These are phyloP conservation scores for Anoplopoma fimbria DNA, from an alignment of 2,113 vertebrate genomes.

Conservation along the genomic window DNA sequence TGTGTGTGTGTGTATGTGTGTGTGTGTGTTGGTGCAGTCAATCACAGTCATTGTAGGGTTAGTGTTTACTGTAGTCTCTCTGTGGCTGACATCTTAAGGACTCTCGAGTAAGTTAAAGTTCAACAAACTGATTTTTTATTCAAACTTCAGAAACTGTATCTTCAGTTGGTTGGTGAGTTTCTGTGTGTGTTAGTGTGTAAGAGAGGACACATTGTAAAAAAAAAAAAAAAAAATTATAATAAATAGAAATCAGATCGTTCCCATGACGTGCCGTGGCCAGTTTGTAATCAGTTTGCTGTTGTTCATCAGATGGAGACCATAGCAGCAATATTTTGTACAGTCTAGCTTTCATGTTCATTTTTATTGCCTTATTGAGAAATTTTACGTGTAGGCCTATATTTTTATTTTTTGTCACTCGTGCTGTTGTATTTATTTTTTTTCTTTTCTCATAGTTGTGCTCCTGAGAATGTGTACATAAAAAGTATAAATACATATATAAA, in stretches of 20 bases:
- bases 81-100: constrained; percentile 56
- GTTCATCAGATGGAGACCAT: constrained; percentile 74
- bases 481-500: constrained; percentile 86
- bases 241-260: constrained; percentile 52
- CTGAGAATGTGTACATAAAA: constrained; percentile 84
- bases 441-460: constrained; percentile 77
- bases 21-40: constrained; percentile 62
- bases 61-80: constrained; percentile 70
- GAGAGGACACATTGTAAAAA: constrained; percentile 49
- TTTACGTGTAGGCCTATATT: constrained; percentile 61
- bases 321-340: constrained; percentile 84
- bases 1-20: constrained; percentile 28
- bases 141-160: constrained; percentile 42
- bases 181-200: constrained; percentile 57
- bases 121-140: constrained; percentile 20
- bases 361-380: constrained; percentile 82
- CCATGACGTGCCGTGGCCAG: constrained; percentile 80
- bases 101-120: constrained; percentile 38
- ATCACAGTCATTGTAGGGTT: constrained; percentile 60
- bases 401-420: constrained; percentile 66
- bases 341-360: constrained; percentile 72
- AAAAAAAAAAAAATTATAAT: too few species aligned
- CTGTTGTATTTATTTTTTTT: constrained; percentile 76
- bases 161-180: constrained; percentile 50
- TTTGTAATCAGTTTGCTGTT: constrained; percentile 77